Evolutionary conservation across 2,113 vertebrate species (phyloP).

Genomic region (Plestiodon gilberti): DNA sequence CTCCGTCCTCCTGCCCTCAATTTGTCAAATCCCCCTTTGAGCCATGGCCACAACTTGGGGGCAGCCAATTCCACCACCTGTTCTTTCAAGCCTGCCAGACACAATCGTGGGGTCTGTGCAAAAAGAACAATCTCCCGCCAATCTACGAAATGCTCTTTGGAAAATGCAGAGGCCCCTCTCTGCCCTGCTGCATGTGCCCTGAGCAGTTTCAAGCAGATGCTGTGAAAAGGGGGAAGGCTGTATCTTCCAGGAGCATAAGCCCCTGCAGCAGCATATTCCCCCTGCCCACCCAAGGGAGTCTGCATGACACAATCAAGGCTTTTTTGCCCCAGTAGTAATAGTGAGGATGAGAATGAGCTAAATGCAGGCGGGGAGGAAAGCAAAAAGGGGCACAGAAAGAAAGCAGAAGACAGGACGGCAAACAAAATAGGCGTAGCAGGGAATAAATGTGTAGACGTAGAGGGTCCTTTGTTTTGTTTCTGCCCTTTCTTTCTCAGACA

Average conservation of each 20-base stretch:
- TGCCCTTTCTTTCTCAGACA: neutral
- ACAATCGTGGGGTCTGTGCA: neutral
- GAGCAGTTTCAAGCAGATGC: neutral
- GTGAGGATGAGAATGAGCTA: neutral
- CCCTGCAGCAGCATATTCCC: neutral
- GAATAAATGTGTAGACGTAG: neutral
- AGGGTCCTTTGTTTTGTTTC: neutral
- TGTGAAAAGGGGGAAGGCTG: neutral
- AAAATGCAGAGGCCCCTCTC: neutral
- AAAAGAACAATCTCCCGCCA: neutral
- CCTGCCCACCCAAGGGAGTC: neutral
- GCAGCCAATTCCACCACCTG: too few relatives aligned
- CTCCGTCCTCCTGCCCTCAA: too few relatives aligned
- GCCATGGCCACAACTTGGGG: too few relatives aligned
- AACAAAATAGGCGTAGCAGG: accelerated
- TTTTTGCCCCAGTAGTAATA: too few relatives aligned
- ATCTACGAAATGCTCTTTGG: neutral
- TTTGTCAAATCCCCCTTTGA: too few relatives aligned
- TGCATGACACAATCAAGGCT: neutral
- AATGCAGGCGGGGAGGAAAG: neutral
- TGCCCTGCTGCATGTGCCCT: neutral
- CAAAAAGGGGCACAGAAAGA: neutral
- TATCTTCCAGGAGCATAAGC: neutral
- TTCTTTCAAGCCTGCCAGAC: neutral
- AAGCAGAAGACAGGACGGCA: accelerated